phyloP scores from a whole-genome alignment of 2,888 invertebrate species.

The Ennomos fuscantarius region DNA sequence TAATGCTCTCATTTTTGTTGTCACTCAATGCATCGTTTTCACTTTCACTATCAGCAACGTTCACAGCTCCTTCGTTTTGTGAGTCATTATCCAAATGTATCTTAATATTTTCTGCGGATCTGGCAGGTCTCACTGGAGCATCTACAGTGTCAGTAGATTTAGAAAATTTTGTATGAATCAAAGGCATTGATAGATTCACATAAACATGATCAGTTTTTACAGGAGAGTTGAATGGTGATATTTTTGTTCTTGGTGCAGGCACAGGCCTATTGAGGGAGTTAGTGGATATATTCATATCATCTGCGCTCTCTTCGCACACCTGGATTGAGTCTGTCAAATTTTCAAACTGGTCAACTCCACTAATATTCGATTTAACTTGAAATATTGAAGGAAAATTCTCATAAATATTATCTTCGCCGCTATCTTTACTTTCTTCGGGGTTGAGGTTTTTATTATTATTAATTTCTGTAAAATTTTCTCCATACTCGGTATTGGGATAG shows the following conservation, averaged over 20 bases:
- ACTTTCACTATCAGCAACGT: slow-evolving; percentile 41
- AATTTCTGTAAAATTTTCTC: slow-evolving; percentile 78
- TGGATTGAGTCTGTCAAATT: slow-evolving; percentile 88
- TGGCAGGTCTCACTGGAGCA: slow-evolving; percentile 67
- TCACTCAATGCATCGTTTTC: slow-evolving; percentile 41
- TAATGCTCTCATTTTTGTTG: slow-evolving; percentile 45
- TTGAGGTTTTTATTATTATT: slow-evolving; percentile 71
- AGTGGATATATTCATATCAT: slow-evolving; percentile 64
- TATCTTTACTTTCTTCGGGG: slow-evolving; percentile 54
- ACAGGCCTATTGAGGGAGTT: slow-evolving; percentile 83
- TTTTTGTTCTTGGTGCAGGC: slow-evolving; percentile 85
- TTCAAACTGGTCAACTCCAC: slow-evolving; percentile 83
- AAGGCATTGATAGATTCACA: slow-evolving; percentile 84
- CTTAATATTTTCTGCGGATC: slow-evolving; percentile 69
- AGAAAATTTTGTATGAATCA: slow-evolving; percentile 63
- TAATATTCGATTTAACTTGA: slow-evolving; percentile 67
- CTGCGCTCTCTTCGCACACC: slow-evolving; percentile 82
- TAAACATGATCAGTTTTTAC: slow-evolving; percentile 84
- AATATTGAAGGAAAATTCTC: slow-evolving; percentile 74
- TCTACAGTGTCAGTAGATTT: slow-evolving; percentile 68
- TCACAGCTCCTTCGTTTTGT: slow-evolving; percentile 43
- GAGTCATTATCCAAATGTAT: slow-evolving; percentile 43
- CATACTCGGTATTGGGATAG: slow-evolving; percentile 80
- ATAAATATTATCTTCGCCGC: slow-evolving; percentile 67
- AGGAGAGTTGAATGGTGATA: slow-evolving; percentile 66